Base-by-base conservation (phyloP, 2,113 vertebrate species). In the Merops nubicus region DNA sequence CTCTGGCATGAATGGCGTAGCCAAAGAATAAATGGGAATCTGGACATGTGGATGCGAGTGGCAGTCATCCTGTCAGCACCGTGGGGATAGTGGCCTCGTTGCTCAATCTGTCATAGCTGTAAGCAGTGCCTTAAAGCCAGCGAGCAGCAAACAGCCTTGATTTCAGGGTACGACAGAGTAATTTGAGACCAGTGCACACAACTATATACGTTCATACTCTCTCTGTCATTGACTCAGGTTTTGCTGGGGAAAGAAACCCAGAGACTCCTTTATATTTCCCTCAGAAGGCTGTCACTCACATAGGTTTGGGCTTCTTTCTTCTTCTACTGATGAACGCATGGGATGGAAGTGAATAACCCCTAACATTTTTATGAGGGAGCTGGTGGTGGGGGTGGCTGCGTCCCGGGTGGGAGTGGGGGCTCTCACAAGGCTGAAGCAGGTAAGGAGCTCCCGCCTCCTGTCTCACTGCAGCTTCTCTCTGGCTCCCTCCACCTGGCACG, bases 401-500 rank as follows among this genome's bases (percentile, higher is more conserved):
- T 47, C 34, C 33, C 75, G 3, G 10, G 13, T 68, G 59, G 56
- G 72, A 59, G 38, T 4, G 17, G 50, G 65, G 18, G 50, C n/a
- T 89, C 78, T 85, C 26, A 34, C 43, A 28, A 76, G 70, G 62
- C 91, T 69, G 79, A 33, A 67, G 75, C 72, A 86, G 72, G 83
- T 89, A 95, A 59, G 1, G 9, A 93, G 76, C 76, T 70, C 47
- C 21, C 4, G 6, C 70, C 90, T 81, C 63, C 62, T 25, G 3
- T 67, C 76, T 80, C 63, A 1, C 59, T 50, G 73, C 50, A 65
- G 64, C 74, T 92, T 90, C 76, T 69, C 75, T 54, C 83, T 92
- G 91, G 34, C 72, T 93, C 43, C 38, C 29, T 96, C 91, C 91
- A 81, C 77, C 93, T 97, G 91, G 79, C 94, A 67, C 36, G 14